Evolutionary conservation across 2,113 vertebrate species (phyloP), one percentile per base, ranked within the genome.

Genomic region (Rhineura floridana): DNA sequence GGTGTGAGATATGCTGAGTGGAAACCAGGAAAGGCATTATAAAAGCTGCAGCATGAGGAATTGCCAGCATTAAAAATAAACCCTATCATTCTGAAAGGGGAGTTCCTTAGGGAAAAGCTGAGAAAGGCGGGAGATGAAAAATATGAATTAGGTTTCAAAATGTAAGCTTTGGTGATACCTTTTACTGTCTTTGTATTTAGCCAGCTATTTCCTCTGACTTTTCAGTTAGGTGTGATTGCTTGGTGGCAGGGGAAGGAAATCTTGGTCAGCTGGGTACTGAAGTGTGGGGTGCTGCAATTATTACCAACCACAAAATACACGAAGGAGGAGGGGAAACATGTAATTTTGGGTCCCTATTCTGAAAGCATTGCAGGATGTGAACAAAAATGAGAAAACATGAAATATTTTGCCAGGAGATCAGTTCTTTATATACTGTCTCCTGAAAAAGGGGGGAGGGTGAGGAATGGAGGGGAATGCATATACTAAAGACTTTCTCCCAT

Each of bases 401-500:
- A 75, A 85, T 52, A 65, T 81, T 91, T 90, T 15, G 0, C 6
- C 77, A 91, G 94, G 92, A 93, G 69, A 69, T 73, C 91, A 69
- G 52, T 0, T 23, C 92, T 91, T 89, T 88, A 90, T 91, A 91
- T 87, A 90, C 69, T 89, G 80, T 76, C 83, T 93, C 81, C 84
- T 0, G 72, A 90, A 30, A 76, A n/a, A 10, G 21, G n/a, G 59
- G 10, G 19, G 23, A 36, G 21, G 84, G 85, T 83, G 84, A 79
- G 75, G 72, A 81, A 77, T 88, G 89, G 73, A 90, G 93, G 91
- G 91, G 89, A 94, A 94, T 92, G 93, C 93, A 95, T 93, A 94
- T 93, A 93, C 94, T 39, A n/a, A 63, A 65, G 87, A 84, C 72
- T 79, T 79, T n/a, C 19, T 90, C 91, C 91, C 92, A 94, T 91